Percentiles rank a stretch among this genome's conserved stretches.
These are phyloP conservation scores for Anguilla megastoma DNA, from an alignment of 2,797 vertebrate genomes.

Conservation along the genomic window DNA sequence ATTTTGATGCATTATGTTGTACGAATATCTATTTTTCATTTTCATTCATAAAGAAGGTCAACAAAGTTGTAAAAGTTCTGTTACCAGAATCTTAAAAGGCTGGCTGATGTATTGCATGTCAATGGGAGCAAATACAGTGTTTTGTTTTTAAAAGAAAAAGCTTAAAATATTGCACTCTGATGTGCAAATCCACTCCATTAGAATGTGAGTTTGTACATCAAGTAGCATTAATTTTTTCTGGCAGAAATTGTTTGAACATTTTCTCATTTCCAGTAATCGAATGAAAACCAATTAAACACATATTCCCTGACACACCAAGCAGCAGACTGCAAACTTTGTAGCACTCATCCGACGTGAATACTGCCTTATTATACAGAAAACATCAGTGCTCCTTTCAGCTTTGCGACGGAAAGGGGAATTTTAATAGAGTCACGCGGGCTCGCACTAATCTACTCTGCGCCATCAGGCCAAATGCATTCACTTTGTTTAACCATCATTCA, in stretches of 20 bases:
- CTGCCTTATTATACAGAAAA: background rate
- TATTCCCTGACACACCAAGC: background rate
- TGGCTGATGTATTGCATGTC: background rate
- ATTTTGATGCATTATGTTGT: background rate
- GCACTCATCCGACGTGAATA: background rate
- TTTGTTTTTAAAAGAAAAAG: background rate
- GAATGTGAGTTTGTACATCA: background rate
- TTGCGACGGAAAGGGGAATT: background rate
- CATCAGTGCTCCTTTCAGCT: background rate
- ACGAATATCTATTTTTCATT: background rate
- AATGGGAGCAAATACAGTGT: too few species aligned
- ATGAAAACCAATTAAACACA: background rate
- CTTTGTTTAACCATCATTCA: background rate
- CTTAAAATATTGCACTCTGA: background rate
- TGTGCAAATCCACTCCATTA: background rate
- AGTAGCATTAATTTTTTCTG: background rate
- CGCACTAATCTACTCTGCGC: background rate
- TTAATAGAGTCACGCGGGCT: background rate
- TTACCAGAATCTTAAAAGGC: background rate
- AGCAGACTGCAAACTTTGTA: background rate
- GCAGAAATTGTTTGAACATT: background rate
- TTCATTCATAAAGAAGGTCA: background rate
- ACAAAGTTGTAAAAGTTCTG: conserved; percentile 17
- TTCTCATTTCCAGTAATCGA: background rate
- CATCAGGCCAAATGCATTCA: background rate